Evolutionary conservation across 1,140 invertebrate genomes (phyloP).

Genomic region (Penaeus indicus): DNA sequence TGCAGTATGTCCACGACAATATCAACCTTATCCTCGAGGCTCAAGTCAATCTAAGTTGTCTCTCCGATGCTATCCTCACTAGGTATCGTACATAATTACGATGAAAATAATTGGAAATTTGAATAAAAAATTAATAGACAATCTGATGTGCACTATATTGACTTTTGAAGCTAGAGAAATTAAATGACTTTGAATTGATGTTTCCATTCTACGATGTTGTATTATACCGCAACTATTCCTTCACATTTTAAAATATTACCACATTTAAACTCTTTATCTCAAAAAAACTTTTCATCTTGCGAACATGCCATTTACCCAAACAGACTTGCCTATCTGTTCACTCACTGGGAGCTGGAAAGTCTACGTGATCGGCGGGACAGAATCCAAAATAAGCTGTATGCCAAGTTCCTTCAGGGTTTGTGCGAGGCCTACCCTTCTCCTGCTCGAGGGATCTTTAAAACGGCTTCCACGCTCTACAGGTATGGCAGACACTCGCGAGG

Average conservation of each 20-base stretch:
- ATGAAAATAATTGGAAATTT: background rate
- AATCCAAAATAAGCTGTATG: constrained; percentile 85
- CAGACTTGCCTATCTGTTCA: constrained; percentile 84
- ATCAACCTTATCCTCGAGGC: constrained; percentile 85
- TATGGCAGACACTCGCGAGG: constrained; percentile 70
- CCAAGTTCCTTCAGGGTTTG: constrained; percentile 83
- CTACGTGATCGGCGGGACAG: constrained; percentile 86
- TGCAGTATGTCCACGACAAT: constrained; percentile 84
- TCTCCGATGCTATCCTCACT: constrained; percentile 83
- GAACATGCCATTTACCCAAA: constrained; percentile 65
- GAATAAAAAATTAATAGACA: background rate
- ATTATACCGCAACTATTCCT: too few relatives aligned
- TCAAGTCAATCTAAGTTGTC: constrained; percentile 82
- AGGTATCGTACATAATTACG: constrained; percentile 72
- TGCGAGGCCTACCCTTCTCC: constrained; percentile 80
- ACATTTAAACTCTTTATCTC: too few relatives aligned
- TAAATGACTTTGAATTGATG: too few relatives aligned
- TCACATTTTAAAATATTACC: background rate
- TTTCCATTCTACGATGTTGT: background rate
- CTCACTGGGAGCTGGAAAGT: constrained; percentile 82
- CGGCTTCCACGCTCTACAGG: constrained; percentile 81
- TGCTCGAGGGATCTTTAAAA: constrained; percentile 82
- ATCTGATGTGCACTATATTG: background rate
- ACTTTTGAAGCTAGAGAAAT: background rate
- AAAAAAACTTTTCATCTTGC: too few relatives aligned